Percentiles rank a stretch among this genome's conserved stretches.
Conservation (phyloP, 2,113 vertebrate genomes). For the Hypanus sabinus region DNA sequence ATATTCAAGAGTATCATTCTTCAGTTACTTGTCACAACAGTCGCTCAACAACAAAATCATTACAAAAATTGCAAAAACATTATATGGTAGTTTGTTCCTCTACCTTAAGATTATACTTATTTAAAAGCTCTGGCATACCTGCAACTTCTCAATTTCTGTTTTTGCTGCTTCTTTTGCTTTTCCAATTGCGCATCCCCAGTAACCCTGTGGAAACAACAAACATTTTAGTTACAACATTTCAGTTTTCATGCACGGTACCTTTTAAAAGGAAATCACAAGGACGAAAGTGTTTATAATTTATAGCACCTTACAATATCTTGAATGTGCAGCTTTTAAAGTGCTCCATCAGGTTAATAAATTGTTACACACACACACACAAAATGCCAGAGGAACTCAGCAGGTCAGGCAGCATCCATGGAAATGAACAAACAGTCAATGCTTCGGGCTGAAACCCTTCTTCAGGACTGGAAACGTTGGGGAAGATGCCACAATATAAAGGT, state of each 20-base stretch:
- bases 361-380: no score
- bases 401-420: no score
- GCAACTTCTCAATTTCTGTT: constrained; percentile 96
- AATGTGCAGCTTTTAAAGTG: background rate
- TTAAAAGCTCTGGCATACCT: constrained; percentile 58
- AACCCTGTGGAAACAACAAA: constrained; percentile 63
- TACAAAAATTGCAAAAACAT: background rate
- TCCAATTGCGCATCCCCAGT: constrained; percentile 95
- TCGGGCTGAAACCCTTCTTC: no score
- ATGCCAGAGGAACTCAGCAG: no score
- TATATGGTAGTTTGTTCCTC: background rate
- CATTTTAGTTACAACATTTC: background rate
- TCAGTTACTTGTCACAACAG: no score
- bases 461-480: no score
- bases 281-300: background rate
- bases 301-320: background rate
- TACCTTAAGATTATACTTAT: background rate
- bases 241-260: background rate
- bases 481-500: no score
- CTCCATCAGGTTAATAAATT: background rate
- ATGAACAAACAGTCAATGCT: no score
- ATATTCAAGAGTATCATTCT: background rate
- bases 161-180: constrained; percentile 98
- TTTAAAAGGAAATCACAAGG: background rate
- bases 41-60: background rate